Evolutionary conservation across 2,797 vertebrate genomes (phyloP).

Genomic region (Girardinus metallicus): DNA sequence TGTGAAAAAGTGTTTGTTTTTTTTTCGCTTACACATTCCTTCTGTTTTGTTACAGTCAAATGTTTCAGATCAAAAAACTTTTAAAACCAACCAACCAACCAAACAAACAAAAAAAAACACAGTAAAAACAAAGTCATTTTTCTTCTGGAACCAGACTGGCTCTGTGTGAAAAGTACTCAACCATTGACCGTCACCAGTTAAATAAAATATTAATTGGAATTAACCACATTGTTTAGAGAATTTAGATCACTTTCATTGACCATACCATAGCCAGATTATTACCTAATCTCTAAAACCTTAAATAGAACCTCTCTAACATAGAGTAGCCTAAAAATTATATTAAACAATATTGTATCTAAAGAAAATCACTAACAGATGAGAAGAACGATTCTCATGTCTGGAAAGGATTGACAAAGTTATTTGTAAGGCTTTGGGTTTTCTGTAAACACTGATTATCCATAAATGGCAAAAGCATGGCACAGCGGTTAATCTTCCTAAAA

Average conservation of each 20-base stretch:
- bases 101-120: fast-evolving
- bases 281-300: not conserved
- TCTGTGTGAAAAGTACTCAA: not conserved
- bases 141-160: not conserved
- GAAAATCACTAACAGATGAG: not conserved
- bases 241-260: not conserved
- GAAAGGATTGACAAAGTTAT: not conserved
- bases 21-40: not conserved
- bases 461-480: not conserved
- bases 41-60: not conserved
- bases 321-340: not conserved
- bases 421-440: not conserved
- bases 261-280: not conserved
- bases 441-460: not conserved
- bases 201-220: not conserved
- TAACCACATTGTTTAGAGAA: not conserved
- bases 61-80: not conserved
- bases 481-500: not conserved
- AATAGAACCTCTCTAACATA: not conserved
- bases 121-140: not conserved
- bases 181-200: not conserved
- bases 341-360: not conserved
- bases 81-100: not conserved
- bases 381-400: not conserved
- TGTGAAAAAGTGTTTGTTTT: not conserved